Base-by-base conservation (phyloP, 2,888 invertebrate species). In the Noctua janthina region DNA sequence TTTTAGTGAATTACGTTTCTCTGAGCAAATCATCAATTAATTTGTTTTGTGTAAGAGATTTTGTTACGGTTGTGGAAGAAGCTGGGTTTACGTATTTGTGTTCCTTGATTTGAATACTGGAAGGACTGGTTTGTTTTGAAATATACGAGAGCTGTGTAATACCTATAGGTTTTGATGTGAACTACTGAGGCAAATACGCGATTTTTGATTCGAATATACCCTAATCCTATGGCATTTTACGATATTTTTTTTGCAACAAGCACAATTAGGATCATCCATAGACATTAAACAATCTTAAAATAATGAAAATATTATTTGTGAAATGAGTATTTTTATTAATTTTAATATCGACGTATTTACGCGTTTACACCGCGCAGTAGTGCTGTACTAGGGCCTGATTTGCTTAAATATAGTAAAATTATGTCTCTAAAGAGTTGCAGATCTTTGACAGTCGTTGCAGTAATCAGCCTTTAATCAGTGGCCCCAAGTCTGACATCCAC, bases 1-100 rank as follows among this genome's bases (percentile, higher is more conserved):
- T 83, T 82, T 83, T 71, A 83, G 74, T 87, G 81, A 85, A 87
- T 87, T 83, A 76, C 83, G 71, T 78, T 82, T 69, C 79, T 80
- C 70, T 51, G 73, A 83, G 73, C 49, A 79, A 85, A 83, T 76
- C 68, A 86, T 74, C 85, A 76, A 87, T 83, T 83, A 82, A 83
- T 82, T 81, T 78, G 64, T 74, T 78, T 82, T 79, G 62, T 76
- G 54, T 51, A 62, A 35, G 66, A 43, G 74, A 81, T 68, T 78
- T 70, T 74, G 81, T 81, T 59, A 71, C 49, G n/a, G 54, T 59
- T 64, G 17, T 20, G 10, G 17, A 70, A 74, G 69, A 62, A n/a
- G 11, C 23, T 70, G 17, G 49, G 59, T 23, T 54, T 64, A 62
- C 23, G 10, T 54, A 72, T 11, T 73, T 39, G 39, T 64, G 54